Conservation (phyloP, 1,140 invertebrate genomes). For the Drosophila tristis region DNA sequence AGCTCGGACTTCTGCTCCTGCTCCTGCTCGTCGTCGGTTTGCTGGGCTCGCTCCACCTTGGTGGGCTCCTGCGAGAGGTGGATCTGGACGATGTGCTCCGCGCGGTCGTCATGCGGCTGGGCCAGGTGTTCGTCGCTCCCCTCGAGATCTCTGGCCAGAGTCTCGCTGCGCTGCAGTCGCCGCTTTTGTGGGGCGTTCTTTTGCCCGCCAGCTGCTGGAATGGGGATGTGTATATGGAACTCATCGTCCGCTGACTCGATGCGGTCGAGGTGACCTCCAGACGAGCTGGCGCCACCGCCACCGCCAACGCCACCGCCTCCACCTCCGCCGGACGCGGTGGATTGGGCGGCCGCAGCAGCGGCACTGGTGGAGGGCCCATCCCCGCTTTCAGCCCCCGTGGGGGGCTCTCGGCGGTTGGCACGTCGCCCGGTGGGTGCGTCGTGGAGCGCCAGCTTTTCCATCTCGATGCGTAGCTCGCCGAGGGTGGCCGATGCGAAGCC, state of each 20-base stretch:
- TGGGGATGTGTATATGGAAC: conserved; percentile 57
- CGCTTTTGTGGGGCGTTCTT: conserved; percentile 39
- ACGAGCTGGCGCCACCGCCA: neutral
- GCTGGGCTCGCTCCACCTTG: conserved; percentile 12
- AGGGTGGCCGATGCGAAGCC: conserved; percentile 39
- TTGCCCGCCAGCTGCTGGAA: conserved; percentile 15
- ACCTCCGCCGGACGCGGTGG: neutral
- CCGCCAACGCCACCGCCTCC: conserved; percentile 1
- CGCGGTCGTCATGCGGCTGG: conserved; percentile 5
- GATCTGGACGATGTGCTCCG: conserved; percentile 64
- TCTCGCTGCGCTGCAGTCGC: conserved; percentile 72
- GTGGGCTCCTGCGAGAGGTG: conserved; percentile 35
- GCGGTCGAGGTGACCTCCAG: conserved; percentile 37
- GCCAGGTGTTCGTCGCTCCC: conserved; percentile 33
- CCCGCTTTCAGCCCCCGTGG: conserved; percentile 4
- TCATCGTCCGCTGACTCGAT: conserved; percentile 71
- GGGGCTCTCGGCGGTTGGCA: conserved; percentile 25
- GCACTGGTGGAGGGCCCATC: conserved; percentile 68
- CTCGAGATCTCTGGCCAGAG: conserved; percentile 66
- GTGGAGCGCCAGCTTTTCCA: conserved; percentile 65
- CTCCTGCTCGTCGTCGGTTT: neutral
- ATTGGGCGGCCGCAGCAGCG: conserved; percentile 31
- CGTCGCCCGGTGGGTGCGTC: conserved; percentile 62
- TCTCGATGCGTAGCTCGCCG: conserved; percentile 59
- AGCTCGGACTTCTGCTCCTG: neutral